Evolutionary conservation across 2,113 vertebrate genomes (phyloP), one percentile per base, ranked within the genome.

Genomic region (Macquaria australasica): DNA sequence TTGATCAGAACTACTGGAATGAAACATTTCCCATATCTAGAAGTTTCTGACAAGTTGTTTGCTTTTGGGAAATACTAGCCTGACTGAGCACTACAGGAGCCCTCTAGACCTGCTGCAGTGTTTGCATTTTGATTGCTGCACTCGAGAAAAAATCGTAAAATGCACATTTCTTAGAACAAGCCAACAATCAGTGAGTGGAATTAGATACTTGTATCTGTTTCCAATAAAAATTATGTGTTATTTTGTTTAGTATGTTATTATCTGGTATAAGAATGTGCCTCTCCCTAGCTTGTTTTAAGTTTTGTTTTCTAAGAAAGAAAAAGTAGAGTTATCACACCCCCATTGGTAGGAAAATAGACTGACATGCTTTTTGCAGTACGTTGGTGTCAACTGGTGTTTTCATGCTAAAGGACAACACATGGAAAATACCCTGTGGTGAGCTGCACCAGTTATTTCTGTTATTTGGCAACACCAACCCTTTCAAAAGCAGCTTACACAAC

Each of bases 371-470:
- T 28, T 58, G 25, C 59, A 51, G 31, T 41, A 58, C 16, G 5
- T 8, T 45, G 73, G 43, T 82, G 63, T 55, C 43, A 84, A 84
- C 56, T 73, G 41, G 51, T 86, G 86, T 88, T 89, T 87, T 74
- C 58, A 66, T 59, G 25, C 81, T 70, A 41, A 78, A 58, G 70
- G 67, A 86, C 77, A 87, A 71, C 85, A 81, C 70, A 81, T 73
- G 77, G 83, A 90, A 91, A 90, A 90, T 72, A 85, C 60, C 70
- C 78, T 66, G 87, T 79, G 85, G 73, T 86, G 53, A 76, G 67
- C 74, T 84, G 66, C 62, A 41, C 37, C 60, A 60, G 58, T 66
- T 79, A 84, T 85, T 88, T 77, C 56, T 85, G 58, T 78, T 70
- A 67, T 83, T 78, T 86, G 28, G 75, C 55, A 89, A 86, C 66